phyloP scores from a whole-genome alignment of 2,888 invertebrate species.

The Stenodema calcarata region DNA sequence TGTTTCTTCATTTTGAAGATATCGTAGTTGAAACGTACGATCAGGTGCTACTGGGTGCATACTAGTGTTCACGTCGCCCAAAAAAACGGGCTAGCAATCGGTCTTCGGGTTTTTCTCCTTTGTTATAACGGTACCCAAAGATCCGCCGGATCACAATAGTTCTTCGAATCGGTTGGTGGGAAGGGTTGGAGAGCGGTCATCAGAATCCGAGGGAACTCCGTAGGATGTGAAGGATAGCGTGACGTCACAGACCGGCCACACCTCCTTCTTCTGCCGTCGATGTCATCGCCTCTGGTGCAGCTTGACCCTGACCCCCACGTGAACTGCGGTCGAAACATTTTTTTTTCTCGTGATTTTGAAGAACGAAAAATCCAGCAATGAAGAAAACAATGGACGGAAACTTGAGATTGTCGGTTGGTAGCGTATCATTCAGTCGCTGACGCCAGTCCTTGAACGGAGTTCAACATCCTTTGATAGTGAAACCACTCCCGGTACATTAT shows the following conservation, averaged over 20 bases:
- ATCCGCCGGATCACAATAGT: background rate
- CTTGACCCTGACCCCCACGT: conserved; percentile 5
- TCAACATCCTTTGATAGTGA: background rate
- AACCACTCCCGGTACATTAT: too few species aligned
- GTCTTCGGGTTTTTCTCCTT: background rate
- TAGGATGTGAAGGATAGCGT: background rate
- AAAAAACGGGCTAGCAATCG: too few species aligned
- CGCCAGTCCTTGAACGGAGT: background rate
- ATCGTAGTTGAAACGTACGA: too few species aligned
- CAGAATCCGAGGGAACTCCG: background rate
- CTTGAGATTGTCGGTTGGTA: background rate
- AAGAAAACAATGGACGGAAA: background rate
- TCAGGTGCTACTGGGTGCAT: too few species aligned
- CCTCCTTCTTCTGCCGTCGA: background rate
- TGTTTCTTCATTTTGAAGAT: too few species aligned
- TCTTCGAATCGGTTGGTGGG: background rate
- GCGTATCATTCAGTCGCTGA: background rate
- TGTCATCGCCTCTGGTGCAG: conserved; percentile 18
- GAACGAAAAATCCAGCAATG: background rate
- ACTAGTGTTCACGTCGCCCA: too few species aligned
- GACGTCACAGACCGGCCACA: conserved; percentile 26
- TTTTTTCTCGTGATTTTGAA: background rate
- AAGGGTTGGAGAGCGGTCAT: background rate
- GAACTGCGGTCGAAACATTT: background rate
- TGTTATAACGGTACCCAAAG: background rate